Evolutionary conservation across 37 sponge, comb jelly and placozoan genomes (phyloP).

Genomic region (Beroe ovata): DNA sequence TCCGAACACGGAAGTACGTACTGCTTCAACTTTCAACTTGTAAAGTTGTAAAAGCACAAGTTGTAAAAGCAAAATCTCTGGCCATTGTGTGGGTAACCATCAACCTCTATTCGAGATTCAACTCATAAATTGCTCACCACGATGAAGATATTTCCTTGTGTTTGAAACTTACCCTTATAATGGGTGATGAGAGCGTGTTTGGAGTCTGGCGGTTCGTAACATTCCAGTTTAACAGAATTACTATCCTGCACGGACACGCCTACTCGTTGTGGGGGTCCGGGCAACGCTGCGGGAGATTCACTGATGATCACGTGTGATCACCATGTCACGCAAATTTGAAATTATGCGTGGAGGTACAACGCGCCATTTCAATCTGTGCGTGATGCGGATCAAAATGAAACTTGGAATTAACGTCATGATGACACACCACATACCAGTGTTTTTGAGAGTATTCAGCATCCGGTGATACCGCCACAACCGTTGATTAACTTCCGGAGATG

Average conservation of each 20-base stretch:
- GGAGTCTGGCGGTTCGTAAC: slow-evolving; percentile 35
- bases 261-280: not conserved
- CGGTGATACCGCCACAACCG: slow-evolving; percentile 7
- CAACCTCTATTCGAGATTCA: too few relatives aligned
- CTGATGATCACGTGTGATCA: too few relatives aligned
- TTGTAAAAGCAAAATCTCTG: too few relatives aligned
- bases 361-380: not conserved
- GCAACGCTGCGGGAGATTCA: not conserved
- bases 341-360: too few relatives aligned
- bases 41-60: too few relatives aligned
- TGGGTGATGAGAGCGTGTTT: slow-evolving; percentile 44
- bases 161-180: not conserved
- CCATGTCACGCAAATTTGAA: too few relatives aligned
- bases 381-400: not conserved
- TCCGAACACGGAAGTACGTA: too few relatives aligned
- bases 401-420: not conserved
- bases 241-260: not conserved
- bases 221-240: not conserved
- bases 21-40: too few relatives aligned
- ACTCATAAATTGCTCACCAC: too few relatives aligned
- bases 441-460: slow-evolving; percentile 28
- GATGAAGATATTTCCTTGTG: not conserved
- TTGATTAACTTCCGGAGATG: slow-evolving; percentile 11
- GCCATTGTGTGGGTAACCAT: too few relatives aligned
- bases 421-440: not conserved